Conservation (phyloP, 1,140 invertebrate genomes). For the Meloidogyne floridensis region DNA sequence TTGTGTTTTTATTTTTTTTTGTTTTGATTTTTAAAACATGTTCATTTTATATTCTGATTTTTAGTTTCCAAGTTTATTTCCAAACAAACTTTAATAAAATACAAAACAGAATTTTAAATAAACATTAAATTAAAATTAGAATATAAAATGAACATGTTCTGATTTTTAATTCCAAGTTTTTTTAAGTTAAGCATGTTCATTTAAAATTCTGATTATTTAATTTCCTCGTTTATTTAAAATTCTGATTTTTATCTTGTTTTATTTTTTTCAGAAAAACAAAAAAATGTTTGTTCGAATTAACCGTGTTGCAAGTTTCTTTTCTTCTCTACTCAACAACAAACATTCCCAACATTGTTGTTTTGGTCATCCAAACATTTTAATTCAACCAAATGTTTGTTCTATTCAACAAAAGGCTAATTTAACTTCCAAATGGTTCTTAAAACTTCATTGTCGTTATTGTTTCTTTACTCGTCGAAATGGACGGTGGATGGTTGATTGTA, state of each 20-base stretch:
- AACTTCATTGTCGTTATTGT: slow-evolving; percentile 29
- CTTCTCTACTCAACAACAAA: slow-evolving; percentile 7
- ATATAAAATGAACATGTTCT: not conserved
- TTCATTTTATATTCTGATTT: not conserved
- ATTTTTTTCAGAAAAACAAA: not conserved
- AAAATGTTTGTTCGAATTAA: slow-evolving; percentile 9
- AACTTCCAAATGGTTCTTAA: slow-evolving; percentile 1
- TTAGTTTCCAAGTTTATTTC: not conserved
- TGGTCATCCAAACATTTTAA: not conserved
- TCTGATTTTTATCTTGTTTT: not conserved
- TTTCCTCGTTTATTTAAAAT: not conserved
- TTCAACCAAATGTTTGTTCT: not conserved
- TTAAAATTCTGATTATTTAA: no score
- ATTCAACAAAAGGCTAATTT: slow-evolving; percentile 9
- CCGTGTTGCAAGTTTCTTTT: slow-evolving; percentile 3
- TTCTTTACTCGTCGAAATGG: slow-evolving; percentile 28
- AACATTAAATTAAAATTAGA: no score
- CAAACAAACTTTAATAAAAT: no score
- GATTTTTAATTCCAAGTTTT: not conserved
- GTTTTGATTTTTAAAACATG: not conserved
- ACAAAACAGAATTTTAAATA: no score
- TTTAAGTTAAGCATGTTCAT: no score
- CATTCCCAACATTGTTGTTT: not conserved
- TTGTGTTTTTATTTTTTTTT: not conserved
- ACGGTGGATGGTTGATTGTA: slow-evolving; percentile 31